Evolutionary conservation across 2,888 invertebrate species (phyloP), one percentile per base, ranked within the genome.

Genomic region (Desoria tigrina): DNA sequence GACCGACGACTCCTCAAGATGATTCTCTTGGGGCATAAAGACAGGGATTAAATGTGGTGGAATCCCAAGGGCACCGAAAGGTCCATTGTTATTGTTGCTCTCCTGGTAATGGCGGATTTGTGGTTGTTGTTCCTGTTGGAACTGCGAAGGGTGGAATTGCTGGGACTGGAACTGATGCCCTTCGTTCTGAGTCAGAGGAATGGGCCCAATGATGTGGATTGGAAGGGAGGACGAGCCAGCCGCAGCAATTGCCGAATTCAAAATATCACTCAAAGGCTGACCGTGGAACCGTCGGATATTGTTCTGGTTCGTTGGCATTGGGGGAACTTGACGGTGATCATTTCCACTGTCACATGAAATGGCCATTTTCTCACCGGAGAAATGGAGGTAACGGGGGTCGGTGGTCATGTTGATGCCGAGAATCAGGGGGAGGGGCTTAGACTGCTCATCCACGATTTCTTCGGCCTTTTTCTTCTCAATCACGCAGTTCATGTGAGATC

Each of bases 281-380:
- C 81, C 56, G 16, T 45, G 45, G 21, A 21, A 45, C 4, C 45
- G 45, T 16, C 45, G 6, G 56, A 37, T 50, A 24, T 14, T 59
- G 28, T 54, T 65, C 28, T 65, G 65, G 53, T 66, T 56, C 60
- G 39, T 18, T 39, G 42, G 23, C n/a, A 18, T 42, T 49, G 49
- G 45, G 27, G 71, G 63, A 53, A 76, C 78, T 77, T 79, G 84
- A 83, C 83, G 83, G 78, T 88, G 87, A 49, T 84, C 83, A 74
- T 87, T 87, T 67, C 91, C 92, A 77, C 90, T 91, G 79, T 92
- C 91, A 79, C 93, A 94, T 79, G 90, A 87, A 79, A 94, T 92
- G 37, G 90, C 88, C 82, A 94, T 89, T 65, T 91, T 87, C 81
- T 93, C 93, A 11, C 92, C 92, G 66, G 89, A 90, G 71, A 89